Percentiles rank a stretch among this genome's conserved stretches.
Evolutionary conservation across 2,113 vertebrate species (phyloP).

Genomic region (Sinocyclocheilus anshuiensis): DNA sequence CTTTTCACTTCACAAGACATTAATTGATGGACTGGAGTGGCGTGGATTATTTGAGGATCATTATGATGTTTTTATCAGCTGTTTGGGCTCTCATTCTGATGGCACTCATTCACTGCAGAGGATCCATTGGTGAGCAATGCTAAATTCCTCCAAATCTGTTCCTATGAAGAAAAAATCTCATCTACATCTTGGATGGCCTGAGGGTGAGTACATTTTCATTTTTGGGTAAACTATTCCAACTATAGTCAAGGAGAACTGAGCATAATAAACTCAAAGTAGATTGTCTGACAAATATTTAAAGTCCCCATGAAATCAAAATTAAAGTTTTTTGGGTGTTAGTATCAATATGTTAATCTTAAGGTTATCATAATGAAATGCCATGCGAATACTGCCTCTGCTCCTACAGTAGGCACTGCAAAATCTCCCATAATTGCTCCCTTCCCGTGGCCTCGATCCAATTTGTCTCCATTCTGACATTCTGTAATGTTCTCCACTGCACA

Average conservation of each 20-base stretch:
- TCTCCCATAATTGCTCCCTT: conserved; percentile 4
- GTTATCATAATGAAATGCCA: not conserved
- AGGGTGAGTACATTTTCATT: not conserved
- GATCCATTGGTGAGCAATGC: not conserved
- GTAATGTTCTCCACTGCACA: conserved; percentile 6
- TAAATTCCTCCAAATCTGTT: not conserved
- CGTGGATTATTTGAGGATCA: not conserved
- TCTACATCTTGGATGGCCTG: not conserved
- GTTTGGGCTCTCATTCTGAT: not conserved
- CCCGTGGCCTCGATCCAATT: conserved; percentile 19
- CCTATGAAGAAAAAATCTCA: not conserved
- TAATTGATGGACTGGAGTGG: not conserved
- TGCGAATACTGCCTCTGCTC: not conserved
- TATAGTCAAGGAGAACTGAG: not conserved
- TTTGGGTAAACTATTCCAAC: not conserved
- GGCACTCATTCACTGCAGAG: not conserved
- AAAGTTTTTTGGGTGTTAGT: too few species aligned
- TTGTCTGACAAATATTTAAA: not conserved
- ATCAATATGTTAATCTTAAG: too few species aligned
- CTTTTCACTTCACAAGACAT: not conserved
- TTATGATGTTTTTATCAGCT: not conserved
- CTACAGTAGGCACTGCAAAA: not conserved
- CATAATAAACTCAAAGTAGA: not conserved
- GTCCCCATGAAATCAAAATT: too few species aligned
- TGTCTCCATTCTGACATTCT: conserved; percentile 16